Evolutionary conservation across 1,140 invertebrate species (phyloP).

Genomic region (Liolophura sinensis): DNA sequence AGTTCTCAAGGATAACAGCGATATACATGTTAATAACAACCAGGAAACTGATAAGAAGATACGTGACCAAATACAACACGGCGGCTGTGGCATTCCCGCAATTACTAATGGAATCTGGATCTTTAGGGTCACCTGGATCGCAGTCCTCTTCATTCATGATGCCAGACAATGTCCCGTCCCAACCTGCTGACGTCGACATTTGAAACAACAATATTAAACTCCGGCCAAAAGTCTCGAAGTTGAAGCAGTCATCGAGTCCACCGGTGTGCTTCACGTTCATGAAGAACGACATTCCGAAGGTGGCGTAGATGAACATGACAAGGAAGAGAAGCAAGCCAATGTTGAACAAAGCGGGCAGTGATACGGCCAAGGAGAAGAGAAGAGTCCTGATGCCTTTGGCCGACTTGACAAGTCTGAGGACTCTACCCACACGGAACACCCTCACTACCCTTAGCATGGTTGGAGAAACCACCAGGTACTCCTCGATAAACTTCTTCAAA

Average conservation of each 20-base stretch:
- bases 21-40: slow-evolving; percentile 99
- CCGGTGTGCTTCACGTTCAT: slow-evolving; percentile 97
- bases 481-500: slow-evolving; percentile 93
- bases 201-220: slow-evolving; percentile 98
- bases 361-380: slow-evolving; percentile 97
- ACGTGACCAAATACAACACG: slow-evolving; percentile 91
- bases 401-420: slow-evolving; percentile 90
- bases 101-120: slow-evolving; percentile 78
- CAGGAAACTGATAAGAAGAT: slow-evolving; percentile 96
- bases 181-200: slow-evolving; percentile 98
- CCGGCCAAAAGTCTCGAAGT: slow-evolving; percentile 98
- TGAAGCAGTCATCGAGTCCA: slow-evolving; percentile 95
- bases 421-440: slow-evolving; percentile 96
- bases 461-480: slow-evolving; percentile 92
- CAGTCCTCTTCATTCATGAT: slow-evolving; percentile 87
- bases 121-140: slow-evolving; percentile 54
- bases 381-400: slow-evolving; percentile 97
- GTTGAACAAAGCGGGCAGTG: slow-evolving; percentile 96
- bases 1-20: slow-evolving; percentile 98
- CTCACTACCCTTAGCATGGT: slow-evolving; percentile 95
- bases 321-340: slow-evolving; percentile 96
- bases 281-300: slow-evolving; percentile 99
- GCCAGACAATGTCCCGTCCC: slow-evolving; percentile 93
- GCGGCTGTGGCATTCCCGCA: slow-evolving; percentile 92
- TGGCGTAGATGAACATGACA: slow-evolving; percentile 99